Percentiles rank a stretch among this genome's conserved stretches.
Conservation (phyloP, 2,113 vertebrate genomes). For the Origma solitaria region DNA sequence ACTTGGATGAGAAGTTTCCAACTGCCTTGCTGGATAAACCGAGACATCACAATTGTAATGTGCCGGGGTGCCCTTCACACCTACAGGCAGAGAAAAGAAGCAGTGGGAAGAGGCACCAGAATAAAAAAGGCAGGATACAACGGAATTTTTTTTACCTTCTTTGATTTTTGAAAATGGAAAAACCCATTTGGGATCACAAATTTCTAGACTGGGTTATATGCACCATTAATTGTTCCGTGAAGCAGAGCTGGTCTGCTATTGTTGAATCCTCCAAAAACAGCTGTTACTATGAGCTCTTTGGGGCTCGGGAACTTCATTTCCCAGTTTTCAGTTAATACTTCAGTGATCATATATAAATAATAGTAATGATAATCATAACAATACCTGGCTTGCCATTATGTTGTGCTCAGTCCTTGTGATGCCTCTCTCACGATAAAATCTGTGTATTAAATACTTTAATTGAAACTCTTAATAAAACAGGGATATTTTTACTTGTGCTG, state of each 20-base stretch:
- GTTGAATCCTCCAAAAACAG: background rate
- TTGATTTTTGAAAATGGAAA: background rate
- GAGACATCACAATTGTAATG: fast-evolving
- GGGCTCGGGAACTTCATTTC: background rate
- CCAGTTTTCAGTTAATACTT: background rate
- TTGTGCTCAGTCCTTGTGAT: background rate
- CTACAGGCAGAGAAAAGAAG: background rate
- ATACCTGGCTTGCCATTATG: background rate
- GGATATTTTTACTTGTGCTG: background rate
- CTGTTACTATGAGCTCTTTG: background rate
- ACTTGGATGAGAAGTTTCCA: background rate
- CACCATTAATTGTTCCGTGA: background rate
- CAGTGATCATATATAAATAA: background rate
- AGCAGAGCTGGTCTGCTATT: background rate
- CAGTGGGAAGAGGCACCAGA: background rate
- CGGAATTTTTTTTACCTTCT: background rate
- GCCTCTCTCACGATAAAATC: background rate
- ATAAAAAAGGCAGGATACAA: background rate
- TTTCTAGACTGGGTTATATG: background rate
- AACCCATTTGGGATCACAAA: background rate
- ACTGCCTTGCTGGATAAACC: background rate
- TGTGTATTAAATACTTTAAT: constrained; percentile 20
- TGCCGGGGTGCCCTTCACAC: background rate
- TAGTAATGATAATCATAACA: background rate
- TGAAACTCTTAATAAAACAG: constrained; percentile 11